These are phyloP conservation scores for Dione vanillae DNA, from an alignment of 2,888 invertebrate genomes.

Conservation along the genomic window DNA sequence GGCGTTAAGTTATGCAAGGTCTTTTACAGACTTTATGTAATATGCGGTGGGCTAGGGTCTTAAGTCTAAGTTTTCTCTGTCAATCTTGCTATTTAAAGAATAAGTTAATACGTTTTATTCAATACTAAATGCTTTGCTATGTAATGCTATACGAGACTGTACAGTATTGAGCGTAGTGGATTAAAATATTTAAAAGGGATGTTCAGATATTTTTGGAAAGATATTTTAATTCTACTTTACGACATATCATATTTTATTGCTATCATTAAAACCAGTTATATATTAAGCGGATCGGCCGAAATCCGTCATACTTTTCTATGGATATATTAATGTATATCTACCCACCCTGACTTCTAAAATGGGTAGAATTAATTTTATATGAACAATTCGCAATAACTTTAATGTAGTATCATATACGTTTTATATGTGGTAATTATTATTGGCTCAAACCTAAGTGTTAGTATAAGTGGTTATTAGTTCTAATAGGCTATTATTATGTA, in stretches of 20 bases:
- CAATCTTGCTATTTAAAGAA: too few species aligned
- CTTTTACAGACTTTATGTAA: too few species aligned
- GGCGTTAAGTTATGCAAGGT: too few species aligned
- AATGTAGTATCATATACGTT: too few species aligned
- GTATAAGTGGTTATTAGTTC: too few species aligned
- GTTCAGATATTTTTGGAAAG: conserved; percentile 34
- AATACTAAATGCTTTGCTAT: conserved; percentile 14
- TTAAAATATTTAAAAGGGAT: conserved; percentile 20
- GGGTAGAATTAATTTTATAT: background rate
- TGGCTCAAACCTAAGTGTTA: too few species aligned
- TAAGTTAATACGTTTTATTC: too few species aligned
- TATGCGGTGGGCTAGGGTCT: too few species aligned
- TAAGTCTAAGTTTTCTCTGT: too few species aligned
- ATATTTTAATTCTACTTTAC: conserved; percentile 37
- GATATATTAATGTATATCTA: background rate
- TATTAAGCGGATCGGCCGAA: conserved; percentile 20
- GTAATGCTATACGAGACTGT: background rate
- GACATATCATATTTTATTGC: conserved; percentile 33
- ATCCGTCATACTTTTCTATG: conserved; percentile 26
- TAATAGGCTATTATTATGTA: too few species aligned
- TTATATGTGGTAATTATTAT: too few species aligned
- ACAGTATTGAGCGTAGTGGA: conserved; percentile 21
- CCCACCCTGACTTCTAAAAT: background rate
- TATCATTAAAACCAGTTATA: conserved; percentile 29
- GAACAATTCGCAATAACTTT: conserved; percentile 6